Evolutionary conservation across 2,113 vertebrate species (phyloP).

Genomic region (Oostethus manadensis): DNA sequence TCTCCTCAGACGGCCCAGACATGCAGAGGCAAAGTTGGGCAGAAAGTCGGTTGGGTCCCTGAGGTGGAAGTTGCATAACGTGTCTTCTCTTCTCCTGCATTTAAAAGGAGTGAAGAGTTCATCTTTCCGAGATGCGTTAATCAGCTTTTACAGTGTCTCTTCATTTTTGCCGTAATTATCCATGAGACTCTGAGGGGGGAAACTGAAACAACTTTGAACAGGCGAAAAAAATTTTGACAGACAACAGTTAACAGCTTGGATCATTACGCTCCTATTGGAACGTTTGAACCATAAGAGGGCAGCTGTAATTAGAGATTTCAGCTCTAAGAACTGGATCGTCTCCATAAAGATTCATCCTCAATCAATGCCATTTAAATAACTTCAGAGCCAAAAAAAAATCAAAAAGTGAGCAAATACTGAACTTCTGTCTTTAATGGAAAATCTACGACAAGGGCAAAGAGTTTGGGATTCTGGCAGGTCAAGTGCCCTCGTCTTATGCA

Average conservation of each 20-base stretch:
- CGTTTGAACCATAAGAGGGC: conserved; percentile 33
- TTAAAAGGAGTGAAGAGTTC: conserved; percentile 61
- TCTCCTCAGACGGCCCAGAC: conserved; percentile 44
- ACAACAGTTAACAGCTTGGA: conserved; percentile 58
- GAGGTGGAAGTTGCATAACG: conserved; percentile 61
- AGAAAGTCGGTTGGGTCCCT: conserved; percentile 65
- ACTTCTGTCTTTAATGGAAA: conserved; percentile 5
- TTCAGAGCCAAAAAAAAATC: conserved; percentile 3
- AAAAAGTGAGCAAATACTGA: conserved; percentile 12
- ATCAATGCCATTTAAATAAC: conserved; percentile 25
- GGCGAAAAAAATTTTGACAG: conserved; percentile 30
- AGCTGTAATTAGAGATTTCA: conserved; percentile 53
- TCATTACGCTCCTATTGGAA: conserved; percentile 53
- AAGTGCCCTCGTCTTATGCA: conserved; percentile 36
- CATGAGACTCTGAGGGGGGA: conserved; percentile 46
- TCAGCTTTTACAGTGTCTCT: conserved; percentile 58
- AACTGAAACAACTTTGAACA: conserved; percentile 46
- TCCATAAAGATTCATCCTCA: conserved; percentile 26
- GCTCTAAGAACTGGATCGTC: conserved; percentile 28
- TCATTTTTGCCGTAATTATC: conserved; percentile 58
- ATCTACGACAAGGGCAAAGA: conserved; percentile 47
- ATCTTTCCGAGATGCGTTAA: conserved; percentile 59
- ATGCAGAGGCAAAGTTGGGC: conserved; percentile 52
- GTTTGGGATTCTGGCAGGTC: conserved; percentile 38
- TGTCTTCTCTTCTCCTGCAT: conserved; percentile 52